A percentile compares a stretch with the other conserved stretches of the same genome.
phyloP scores from a whole-genome alignment of 2,888 invertebrate species.

The Napeogenes sylphis region DNA sequence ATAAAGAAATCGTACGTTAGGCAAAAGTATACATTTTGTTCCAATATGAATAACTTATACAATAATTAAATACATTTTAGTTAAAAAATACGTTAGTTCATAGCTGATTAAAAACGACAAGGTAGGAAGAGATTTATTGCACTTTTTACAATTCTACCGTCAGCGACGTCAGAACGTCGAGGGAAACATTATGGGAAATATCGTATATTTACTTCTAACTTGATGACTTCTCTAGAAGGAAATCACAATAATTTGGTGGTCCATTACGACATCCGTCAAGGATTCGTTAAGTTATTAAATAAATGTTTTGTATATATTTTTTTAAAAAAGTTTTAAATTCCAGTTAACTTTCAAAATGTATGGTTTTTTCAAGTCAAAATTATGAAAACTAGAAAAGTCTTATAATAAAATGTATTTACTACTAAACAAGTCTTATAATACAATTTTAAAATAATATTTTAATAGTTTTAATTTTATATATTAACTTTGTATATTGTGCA shows the following conservation, averaged over 20 bases:
- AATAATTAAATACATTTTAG: conserved; percentile 35
- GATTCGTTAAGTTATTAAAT: conserved; percentile 11
- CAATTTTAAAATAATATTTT: too few relatives aligned
- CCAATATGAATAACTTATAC: conserved; percentile 64
- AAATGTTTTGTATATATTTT: too few relatives aligned
- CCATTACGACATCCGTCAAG: conserved; percentile 56
- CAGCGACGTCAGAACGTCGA: conserved; percentile 49
- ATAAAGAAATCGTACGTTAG: conserved; percentile 44
- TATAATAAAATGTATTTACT: too few relatives aligned
- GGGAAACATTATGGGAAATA: conserved; percentile 72
- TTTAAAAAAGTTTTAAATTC: too few relatives aligned
- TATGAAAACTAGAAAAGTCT: too few relatives aligned
- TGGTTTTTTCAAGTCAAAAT: too few relatives aligned
- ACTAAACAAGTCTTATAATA: too few relatives aligned
- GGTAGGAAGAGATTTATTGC: conserved; percentile 74
- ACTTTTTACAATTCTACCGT: conserved; percentile 75
- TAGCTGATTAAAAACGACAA: conserved; percentile 28
- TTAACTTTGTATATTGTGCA: too few relatives aligned
- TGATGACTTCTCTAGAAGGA: conserved; percentile 69
- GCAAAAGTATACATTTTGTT: conserved; percentile 57
- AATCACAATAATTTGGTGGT: conserved; percentile 60
- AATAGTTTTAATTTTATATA: too few relatives aligned
- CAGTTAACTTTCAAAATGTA: too few relatives aligned
- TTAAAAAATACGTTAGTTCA: conserved; percentile 4
- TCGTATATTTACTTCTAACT: conserved; percentile 73